Base-by-base conservation (phyloP, 2,113 vertebrate genomes). In the Ictidomys tridecemlineatus region DNA sequence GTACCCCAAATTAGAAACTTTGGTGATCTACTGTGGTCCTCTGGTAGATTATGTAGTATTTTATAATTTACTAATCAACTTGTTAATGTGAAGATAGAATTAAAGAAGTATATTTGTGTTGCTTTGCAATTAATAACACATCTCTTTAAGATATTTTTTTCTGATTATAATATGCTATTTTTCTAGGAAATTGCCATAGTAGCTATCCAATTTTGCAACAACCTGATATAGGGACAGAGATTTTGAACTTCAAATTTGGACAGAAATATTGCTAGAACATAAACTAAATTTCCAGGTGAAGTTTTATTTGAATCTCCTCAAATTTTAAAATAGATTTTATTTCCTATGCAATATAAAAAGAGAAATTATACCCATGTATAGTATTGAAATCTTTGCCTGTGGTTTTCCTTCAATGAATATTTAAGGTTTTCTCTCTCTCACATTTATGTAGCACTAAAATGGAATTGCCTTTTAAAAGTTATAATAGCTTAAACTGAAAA, bases 91-190 rank as follows among this genome's bases (percentile, higher is more conserved):
- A 91, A 94, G 61, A 74, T 42, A 13, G 74, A 61, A 74, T 92
- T n/a, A 89, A 10, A 77, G 22, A 42, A 48, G 53, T 39, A 17
- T 94, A 88, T 94, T 93, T 96, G 61, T 80, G n/a, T 80, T 82
- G 53, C 37, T 96, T 86, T 92, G 42, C 24, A 65, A 70, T 89
- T 58, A 96, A 73, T 74, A 89, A 42, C 16, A 72, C 17, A n/a
- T 56, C n/a, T 90, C 8, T 72, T 84, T 34, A 89, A 93, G 63
- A 53, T 93, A 93, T 65, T 30, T 84, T 94, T 97, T 76, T 76
- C 42, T 70, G 34, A 70, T 42, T 32, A 3, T 45, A 79, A 34
- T 63, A 80, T 51, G 8, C 20, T 88, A n/a, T 80, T 86, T 90
- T 90, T 51, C 85, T 95, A 58, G 61, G 74, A 94, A 82, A 89